phyloP scores from a whole-genome alignment of 2,113 vertebrate species.

The Pseudopipra pipra region DNA sequence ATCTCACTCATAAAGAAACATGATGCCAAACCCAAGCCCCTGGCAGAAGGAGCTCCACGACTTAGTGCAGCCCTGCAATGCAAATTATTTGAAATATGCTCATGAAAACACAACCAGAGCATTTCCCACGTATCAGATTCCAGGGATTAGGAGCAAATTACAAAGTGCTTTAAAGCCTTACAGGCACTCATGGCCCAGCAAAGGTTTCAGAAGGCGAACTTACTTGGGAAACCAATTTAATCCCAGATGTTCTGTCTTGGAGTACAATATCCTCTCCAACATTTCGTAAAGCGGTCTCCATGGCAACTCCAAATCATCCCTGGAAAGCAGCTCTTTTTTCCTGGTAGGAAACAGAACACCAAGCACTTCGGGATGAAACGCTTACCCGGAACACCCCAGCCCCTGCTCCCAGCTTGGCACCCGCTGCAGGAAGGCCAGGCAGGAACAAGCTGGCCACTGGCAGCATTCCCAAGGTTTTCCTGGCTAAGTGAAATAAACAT shows the following conservation, averaged over 20 bases:
- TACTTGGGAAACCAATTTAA: conserved; percentile 99
- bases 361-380: background rate
- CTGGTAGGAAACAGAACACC: conserved; percentile 63
- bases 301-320: conserved; percentile 91
- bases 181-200: background rate
- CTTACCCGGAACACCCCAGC: background rate
- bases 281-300: conserved; percentile 95
- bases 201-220: conserved; percentile 38
- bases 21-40: background rate
- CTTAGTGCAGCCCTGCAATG: background rate
- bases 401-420: background rate
- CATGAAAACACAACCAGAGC: background rate
- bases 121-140: background rate
- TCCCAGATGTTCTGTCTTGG: conserved; percentile 95
- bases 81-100: background rate
- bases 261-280: conserved; percentile 93
- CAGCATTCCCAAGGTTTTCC: background rate
- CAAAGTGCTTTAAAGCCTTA: background rate
- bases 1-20: background rate
- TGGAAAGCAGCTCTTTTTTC: conserved; percentile 94
- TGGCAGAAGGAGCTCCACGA: background rate
- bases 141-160: background rate
- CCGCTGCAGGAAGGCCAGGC: background rate
- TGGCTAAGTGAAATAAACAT: background rate
- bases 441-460: background rate